Percentiles rank a stretch among this genome's conserved stretches.
Conservation (phyloP, 2,888 invertebrate species). For the Lithophane semibrunnea region DNA sequence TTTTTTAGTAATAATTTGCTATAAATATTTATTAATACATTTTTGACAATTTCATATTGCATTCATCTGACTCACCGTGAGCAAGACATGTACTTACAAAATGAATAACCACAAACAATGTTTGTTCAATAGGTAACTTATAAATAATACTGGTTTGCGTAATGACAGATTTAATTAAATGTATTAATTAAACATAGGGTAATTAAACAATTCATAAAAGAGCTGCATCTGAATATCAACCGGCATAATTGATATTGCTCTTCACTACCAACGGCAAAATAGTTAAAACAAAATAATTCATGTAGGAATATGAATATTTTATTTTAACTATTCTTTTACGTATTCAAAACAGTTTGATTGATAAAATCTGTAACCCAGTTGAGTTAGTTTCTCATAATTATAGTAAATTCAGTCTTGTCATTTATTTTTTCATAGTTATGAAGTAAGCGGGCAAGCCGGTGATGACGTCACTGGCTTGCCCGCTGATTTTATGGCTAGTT, state of each 20-base stretch:
- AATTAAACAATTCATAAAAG: no score
- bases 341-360: not conserved
- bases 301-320: no score
- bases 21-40: not conserved
- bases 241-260: no score
- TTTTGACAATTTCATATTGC: not conserved
- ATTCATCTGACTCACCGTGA: not conserved
- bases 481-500: conserved; percentile 63
- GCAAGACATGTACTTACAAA: not conserved
- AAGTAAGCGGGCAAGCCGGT: no score
- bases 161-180: conserved; percentile 34
- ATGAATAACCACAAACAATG: not conserved
- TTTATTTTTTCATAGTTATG: not conserved
- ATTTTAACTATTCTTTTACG: no score
- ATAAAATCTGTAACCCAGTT: not conserved
- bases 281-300: no score
- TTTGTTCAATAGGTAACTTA: not conserved
- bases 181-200: conserved; percentile 11
- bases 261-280: no score
- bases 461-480: no score
- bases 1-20: not conserved
- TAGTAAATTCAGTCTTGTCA: not conserved
- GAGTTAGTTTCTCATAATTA: not conserved
- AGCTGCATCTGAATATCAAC: no score
- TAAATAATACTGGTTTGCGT: conserved; percentile 31